Conservation (phyloP, 2,797 vertebrate species). For the Anableps anableps region DNA sequence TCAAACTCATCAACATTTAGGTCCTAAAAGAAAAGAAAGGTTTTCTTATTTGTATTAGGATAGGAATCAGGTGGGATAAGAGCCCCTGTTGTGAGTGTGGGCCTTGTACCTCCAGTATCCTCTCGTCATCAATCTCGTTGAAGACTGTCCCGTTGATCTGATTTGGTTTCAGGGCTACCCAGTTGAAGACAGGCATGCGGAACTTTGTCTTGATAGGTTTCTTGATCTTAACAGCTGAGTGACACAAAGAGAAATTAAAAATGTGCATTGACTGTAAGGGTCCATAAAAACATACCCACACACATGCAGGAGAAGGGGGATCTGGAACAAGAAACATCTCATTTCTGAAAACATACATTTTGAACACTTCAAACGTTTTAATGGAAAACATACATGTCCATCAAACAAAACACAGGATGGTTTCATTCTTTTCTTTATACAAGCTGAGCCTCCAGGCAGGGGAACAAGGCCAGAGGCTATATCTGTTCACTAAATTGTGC, state of each 20-base stretch:
- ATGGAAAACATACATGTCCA: not conserved
- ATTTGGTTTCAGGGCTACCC: conserved; percentile 96
- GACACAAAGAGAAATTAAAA: conserved; percentile 45
- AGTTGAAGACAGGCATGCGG: conserved; percentile 96
- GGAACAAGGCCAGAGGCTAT: not conserved
- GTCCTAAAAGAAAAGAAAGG: conserved; percentile 78
- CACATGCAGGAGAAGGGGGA: conserved; percentile 35
- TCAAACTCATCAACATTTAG: conserved; percentile 96
- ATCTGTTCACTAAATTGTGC: conserved; percentile 24
- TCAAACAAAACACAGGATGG: conserved; percentile 1
- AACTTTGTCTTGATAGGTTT: conserved; percentile 99
- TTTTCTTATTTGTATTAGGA: not conserved
- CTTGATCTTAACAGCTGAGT: conserved; percentile 95
- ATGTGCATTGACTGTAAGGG: not conserved
- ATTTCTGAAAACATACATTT: conserved; percentile 10
- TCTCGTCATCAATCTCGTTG: conserved; percentile 96
- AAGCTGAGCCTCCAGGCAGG: conserved; percentile 7
- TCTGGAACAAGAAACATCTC: conserved; percentile 33
- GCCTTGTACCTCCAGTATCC: conserved; percentile 89
- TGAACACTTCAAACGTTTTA: conserved; percentile 1
- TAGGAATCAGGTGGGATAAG: not conserved
- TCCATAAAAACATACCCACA: conserved; percentile 5
- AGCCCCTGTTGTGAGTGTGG: not conserved
- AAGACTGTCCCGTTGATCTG: conserved; percentile 98
- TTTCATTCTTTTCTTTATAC: not conserved